Evolutionary conservation across 2,113 vertebrate genomes (phyloP), one percentile per base, ranked within the genome.

Genomic region (Gambusia affinis): DNA sequence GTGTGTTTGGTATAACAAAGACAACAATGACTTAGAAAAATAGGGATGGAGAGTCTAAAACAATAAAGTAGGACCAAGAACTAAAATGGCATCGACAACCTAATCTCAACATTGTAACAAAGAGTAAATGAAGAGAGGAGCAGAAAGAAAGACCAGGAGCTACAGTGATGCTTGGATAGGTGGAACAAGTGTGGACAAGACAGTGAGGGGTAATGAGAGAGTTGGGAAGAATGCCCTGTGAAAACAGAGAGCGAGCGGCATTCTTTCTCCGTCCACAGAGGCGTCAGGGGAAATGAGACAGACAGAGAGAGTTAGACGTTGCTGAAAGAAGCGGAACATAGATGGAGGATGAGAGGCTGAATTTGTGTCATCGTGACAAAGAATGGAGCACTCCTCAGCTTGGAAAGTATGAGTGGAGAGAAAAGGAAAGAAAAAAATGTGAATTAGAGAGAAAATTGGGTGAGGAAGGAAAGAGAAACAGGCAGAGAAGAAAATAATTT

Each of bases 321-420:
- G 75, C 75, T 77, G 79, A 75, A 82, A 84, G 71, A 79, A 79
- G 82, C 74, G 44, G 83, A 74, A 76, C 81, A 78, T 76, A 85
- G 83, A 90, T 79, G 81, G 89, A 86, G 78, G 80, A 86, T 4
- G 76, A 81, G 83, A 85, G 76, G 70, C 72, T 82, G 84, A 89
- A 83, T 92, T 90, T 88, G 89, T 93, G 90, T 92, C 88, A 92
- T 91, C 80, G 91, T 93, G 92, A 94, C 88, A 92, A 93, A 93
- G 85, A 87, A 87, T 85, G 80, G 72, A 86, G 79, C 51, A 67
- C 80, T 85, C 60, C 75, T 88, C 79, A 81, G 81, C 73, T 88
- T 79, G 80, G 78, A 85, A 80, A 85, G 82, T 83, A 90, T 81
- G 76, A 84, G 75, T 74, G 75, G 74, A 83, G 72, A 75, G 79